Percentiles rank a stretch among this genome's conserved stretches.
These are phyloP conservation scores for Tragelaphus oryx DNA, from an alignment of 2,797 vertebrate species.

Conservation along the genomic window DNA sequence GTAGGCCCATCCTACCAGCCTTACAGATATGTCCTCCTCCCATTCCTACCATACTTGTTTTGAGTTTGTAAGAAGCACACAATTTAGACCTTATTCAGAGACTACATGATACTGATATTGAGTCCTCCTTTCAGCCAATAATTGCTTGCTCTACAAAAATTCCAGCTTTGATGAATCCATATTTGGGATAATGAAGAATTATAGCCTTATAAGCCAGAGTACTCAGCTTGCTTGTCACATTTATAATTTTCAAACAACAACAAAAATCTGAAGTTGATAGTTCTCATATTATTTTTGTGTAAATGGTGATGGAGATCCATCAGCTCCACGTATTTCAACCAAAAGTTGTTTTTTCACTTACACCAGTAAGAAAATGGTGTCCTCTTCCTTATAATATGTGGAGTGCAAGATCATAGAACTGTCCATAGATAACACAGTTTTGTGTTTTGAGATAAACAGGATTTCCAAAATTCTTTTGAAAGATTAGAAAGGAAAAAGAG, in stretches of 20 bases:
- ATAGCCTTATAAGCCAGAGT: background rate
- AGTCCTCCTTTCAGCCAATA: background rate
- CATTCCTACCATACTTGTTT: background rate
- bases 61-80: background rate
- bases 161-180: background rate
- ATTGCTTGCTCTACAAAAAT: background rate
- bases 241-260: background rate
- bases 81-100: background rate
- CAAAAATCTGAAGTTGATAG: background rate
- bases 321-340: background rate
- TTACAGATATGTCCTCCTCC: background rate
- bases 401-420: background rate
- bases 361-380: conserved; percentile 6
- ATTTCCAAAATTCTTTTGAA: background rate
- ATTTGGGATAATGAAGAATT: background rate
- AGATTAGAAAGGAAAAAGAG: background rate
- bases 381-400: background rate
- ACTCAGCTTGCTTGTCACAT: background rate
- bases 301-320: background rate
- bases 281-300: background rate
- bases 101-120: background rate
- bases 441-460: background rate
- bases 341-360: conserved; percentile 4
- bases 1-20: background rate
- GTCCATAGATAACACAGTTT: background rate